Conservation (phyloP, 2,888 invertebrate genomes). For the Podabrus alpinus region DNA sequence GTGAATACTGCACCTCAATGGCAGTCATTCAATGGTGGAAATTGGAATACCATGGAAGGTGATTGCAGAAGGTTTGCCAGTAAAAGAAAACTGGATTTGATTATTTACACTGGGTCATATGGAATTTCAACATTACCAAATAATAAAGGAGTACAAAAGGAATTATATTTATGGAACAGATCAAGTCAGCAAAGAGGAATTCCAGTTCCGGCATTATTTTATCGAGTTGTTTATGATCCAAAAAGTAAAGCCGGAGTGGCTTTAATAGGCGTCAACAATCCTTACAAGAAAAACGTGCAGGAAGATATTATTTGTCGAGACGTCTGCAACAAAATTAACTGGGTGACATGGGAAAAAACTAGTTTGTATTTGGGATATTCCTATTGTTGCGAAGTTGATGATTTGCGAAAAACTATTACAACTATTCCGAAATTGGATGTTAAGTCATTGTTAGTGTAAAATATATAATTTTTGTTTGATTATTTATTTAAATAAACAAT, state of each 20-base stretch:
- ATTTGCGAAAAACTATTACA: slow-evolving; percentile 60
- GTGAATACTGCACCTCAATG: slow-evolving; percentile 71
- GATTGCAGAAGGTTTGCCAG: slow-evolving; percentile 56
- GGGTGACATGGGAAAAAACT: slow-evolving; percentile 63
- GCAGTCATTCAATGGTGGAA: slow-evolving; percentile 65
- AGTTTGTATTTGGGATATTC: slow-evolving; percentile 62
- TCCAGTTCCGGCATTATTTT: slow-evolving; percentile 63
- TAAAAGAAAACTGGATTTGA: slow-evolving; percentile 47
- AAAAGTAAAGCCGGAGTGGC: slow-evolving; percentile 59
- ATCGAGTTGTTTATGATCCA: slow-evolving; percentile 64
- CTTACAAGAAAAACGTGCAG: slow-evolving; percentile 46
- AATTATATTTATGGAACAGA: slow-evolving; percentile 45
- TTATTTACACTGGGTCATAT: slow-evolving; percentile 65
- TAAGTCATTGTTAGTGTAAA: slow-evolving; percentile 51
- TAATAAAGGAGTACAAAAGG: slow-evolving; percentile 38
- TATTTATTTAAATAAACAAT: not conserved
- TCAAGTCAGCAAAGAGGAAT: slow-evolving; percentile 44
- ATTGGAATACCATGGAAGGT: slow-evolving; percentile 61
- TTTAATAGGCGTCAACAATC: slow-evolving; percentile 68
- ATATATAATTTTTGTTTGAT: not conserved
- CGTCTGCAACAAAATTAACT: slow-evolving; percentile 62
- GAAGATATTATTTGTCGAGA: slow-evolving; percentile 47
- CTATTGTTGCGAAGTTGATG: slow-evolving; percentile 65
- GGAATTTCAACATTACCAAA: slow-evolving; percentile 64
- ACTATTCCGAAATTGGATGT: slow-evolving; percentile 61